phyloP scores from a whole-genome alignment of 2,113 vertebrate species.

The Apeltes quadracus region DNA sequence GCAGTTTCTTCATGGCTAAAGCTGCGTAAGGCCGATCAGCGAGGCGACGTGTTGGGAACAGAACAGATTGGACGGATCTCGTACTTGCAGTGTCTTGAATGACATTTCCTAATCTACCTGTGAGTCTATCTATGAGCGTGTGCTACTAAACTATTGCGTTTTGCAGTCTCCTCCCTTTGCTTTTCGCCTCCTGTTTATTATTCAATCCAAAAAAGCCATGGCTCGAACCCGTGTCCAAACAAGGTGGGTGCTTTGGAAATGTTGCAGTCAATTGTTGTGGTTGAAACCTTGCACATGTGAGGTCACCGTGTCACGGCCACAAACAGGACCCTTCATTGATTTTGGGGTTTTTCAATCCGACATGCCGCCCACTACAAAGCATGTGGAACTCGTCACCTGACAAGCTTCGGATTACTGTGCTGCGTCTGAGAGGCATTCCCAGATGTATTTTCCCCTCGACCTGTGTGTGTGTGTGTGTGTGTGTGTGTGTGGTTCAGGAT shows the following conservation, averaged over 20 bases:
- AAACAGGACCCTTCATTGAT: slow-evolving; percentile 62
- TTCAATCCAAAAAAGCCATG: slow-evolving; percentile 49
- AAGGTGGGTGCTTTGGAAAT: slow-evolving; percentile 32
- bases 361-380: slow-evolving; percentile 1
- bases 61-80: neutral
- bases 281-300: slow-evolving; percentile 58
- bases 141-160: neutral
- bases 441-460: neutral
- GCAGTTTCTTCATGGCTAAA: slow-evolving; percentile 7
- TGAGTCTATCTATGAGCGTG: slow-evolving; percentile 29
- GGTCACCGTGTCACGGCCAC: slow-evolving; percentile 62
- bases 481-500: neutral
- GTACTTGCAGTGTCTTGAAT: no score
- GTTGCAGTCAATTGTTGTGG: slow-evolving; percentile 58
- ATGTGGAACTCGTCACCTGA: slow-evolving; percentile 8
- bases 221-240: slow-evolving; percentile 67
- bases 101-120: no score
- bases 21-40: neutral
- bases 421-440: neutral
- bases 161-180: slow-evolving; percentile 50
- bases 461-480: neutral
- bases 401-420: neutral
- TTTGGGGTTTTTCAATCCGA: slow-evolving; percentile 48
- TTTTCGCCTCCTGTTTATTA: slow-evolving; percentile 64
- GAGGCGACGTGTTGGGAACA: neutral